A percentile compares a stretch with the other conserved stretches of the same genome.
These are phyloP conservation scores for Lepidocolaptes lacrymiger DNA, from an alignment of 2,797 vertebrate species.

Conservation along the genomic window DNA sequence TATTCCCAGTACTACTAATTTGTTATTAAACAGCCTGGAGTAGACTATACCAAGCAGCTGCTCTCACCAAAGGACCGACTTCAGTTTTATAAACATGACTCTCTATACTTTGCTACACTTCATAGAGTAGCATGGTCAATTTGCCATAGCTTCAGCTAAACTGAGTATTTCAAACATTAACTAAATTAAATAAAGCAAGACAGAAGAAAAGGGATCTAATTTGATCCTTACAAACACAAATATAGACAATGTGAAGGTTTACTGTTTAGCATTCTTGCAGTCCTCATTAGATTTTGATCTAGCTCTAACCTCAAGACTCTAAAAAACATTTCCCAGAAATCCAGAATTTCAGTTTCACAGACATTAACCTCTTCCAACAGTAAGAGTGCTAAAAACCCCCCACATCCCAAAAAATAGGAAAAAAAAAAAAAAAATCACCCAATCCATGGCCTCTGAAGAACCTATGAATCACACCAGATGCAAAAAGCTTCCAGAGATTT, in stretches of 20 bases:
- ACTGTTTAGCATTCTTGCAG: not conserved
- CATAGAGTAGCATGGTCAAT: not conserved
- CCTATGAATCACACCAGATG: not conserved
- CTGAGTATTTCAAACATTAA: not conserved
- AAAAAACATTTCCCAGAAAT: not conserved
- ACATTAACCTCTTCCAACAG: not conserved
- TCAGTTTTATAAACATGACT: not conserved
- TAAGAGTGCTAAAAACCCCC: fast-evolving
- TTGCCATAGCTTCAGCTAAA: not conserved
- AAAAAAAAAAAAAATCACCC: not conserved
- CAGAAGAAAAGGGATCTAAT: not conserved
- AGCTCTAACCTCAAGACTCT: not conserved
- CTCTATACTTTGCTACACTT: not conserved
- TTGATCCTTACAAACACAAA: not conserved
- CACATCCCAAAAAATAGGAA: not conserved
- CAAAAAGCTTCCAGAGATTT: not conserved
- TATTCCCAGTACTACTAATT: not conserved
- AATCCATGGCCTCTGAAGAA: not conserved
- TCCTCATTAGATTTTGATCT: not conserved
- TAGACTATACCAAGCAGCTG: not conserved
- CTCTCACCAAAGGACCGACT: not conserved
- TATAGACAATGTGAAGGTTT: not conserved
- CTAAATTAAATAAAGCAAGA: not conserved
- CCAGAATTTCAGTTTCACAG: not conserved
- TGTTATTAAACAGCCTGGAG: not conserved